Evolutionary conservation across 2,888 invertebrate genomes (phyloP), one percentile per base, ranked within the genome.

Genomic region (Rhynchonema sp.): DNA sequence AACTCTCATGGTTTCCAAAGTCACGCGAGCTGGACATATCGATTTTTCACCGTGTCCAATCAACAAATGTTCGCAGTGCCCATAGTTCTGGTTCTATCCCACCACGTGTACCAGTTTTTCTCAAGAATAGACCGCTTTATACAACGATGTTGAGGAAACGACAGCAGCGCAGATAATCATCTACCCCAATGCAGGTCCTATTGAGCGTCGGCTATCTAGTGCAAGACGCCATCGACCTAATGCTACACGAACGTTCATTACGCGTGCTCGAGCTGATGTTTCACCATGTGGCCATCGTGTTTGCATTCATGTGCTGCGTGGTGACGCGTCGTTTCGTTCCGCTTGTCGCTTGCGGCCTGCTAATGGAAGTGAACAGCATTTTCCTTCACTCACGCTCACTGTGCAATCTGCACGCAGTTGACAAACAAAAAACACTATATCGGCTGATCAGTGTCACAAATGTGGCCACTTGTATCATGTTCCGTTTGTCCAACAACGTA

Each of bases 291-390:
- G 64, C 70, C 57, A 70, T 71, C 3, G 60, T 71, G 30, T 61
- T 65, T 1, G 71, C 66, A 0, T 70, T 71, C 58, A 55, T 55
- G 55, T 55, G 55, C 28, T 13, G 26, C n/a, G 55, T 55, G 20
- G 23, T 23, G 6, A 52, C 52, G 13, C 20, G 25, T 1, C 38
- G 29, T n/a, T 71, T 66, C 63, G 64, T 71, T 1, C 70, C 68
- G 30, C 66, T 71, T 27, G 69, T 70, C 17, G 55, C 67, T 13
- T 68, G 69, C 56, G 71, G 71, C 29, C 64, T 71, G 46, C 65
- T 71, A 29, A 71, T 71, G 71, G 71, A 71, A 60, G 56, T 71
- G 30, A 71, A 71, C 63, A 66, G 66, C 55, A 66, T 70, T 56
- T 70, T 68, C 61, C 62, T 66, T 9, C 68, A 68, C 62, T 64